Conservation (phyloP, 2,113 vertebrate species). For the Columba livia region DNA sequence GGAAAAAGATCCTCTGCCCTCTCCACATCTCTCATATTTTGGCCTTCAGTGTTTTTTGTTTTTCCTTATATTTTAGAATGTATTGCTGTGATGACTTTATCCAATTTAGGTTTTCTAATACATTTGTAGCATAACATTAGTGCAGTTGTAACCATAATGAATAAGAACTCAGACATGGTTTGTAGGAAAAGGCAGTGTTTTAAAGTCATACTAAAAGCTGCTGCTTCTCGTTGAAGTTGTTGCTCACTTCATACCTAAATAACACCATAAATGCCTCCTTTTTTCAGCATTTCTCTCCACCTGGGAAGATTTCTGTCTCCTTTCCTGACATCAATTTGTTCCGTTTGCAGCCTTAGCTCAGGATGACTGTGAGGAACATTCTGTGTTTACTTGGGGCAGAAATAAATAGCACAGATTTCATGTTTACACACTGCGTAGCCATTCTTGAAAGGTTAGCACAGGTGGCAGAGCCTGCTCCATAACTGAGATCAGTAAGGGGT, state of each 20-base stretch:
- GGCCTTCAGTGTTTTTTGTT: not conserved
- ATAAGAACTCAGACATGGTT: not conserved
- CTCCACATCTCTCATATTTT: not conserved
- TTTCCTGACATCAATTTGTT: not conserved
- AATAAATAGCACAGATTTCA: not conserved
- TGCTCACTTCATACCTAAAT: not conserved
- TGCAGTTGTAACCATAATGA: not conserved
- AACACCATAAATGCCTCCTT: not conserved
- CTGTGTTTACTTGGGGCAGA: not conserved
- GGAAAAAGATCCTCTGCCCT: not conserved
- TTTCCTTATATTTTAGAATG: not conserved
- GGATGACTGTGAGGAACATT: not conserved
- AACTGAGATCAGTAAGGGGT: not conserved
- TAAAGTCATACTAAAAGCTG: not conserved
- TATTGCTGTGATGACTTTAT: not conserved
- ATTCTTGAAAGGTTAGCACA: not conserved
- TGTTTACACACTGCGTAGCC: fast-evolving
- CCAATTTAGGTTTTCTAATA: not conserved
- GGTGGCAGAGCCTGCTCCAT: not conserved
- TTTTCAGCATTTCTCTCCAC: not conserved
- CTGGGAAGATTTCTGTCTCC: not conserved
- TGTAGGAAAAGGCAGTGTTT: not conserved
- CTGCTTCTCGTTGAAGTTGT: not conserved
- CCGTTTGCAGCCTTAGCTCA: not conserved
- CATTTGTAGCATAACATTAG: not conserved